Evolutionary conservation across 2,888 invertebrate genomes (phyloP).

Genomic region (Arrhopalites spinosus): DNA sequence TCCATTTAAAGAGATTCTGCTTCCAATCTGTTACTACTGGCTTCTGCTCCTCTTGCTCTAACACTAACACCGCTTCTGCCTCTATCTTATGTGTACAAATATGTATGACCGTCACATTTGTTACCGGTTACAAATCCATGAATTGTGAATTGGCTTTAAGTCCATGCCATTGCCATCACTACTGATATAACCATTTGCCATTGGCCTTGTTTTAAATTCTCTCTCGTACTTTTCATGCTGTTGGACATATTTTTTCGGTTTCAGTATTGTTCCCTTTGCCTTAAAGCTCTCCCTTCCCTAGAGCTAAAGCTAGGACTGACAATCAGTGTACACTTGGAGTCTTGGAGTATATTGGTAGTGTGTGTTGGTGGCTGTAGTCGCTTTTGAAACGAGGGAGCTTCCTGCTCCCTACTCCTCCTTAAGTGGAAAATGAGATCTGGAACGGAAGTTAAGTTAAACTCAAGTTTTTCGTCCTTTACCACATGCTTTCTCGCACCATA

Average conservation of each 20-base stretch:
- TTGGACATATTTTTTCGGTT: slow-evolving; percentile 32
- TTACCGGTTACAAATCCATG: not conserved
- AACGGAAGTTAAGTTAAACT: slow-evolving; percentile 41
- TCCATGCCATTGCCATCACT: not conserved
- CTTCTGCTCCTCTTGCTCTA: not conserved
- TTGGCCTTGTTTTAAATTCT: no score
- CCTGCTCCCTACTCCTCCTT: slow-evolving; percentile 35
- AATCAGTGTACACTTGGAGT: no score
- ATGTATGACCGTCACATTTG: no score
- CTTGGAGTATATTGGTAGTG: not conserved
- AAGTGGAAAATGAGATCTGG: slow-evolving; percentile 38
- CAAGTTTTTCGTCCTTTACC: slow-evolving; percentile 35
- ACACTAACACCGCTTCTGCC: not conserved
- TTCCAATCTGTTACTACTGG: slow-evolving; percentile 22
- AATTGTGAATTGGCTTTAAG: not conserved
- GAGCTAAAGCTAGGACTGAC: no score
- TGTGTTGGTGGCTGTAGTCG: not conserved
- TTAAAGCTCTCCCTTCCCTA: no score
- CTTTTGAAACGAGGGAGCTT: slow-evolving; percentile 19
- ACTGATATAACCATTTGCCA: not conserved
- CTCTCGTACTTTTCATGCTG: not conserved
- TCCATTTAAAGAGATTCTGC: slow-evolving; percentile 18
- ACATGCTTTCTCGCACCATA: slow-evolving; percentile 40
- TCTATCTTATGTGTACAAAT: no score
- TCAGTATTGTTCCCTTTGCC: slow-evolving; percentile 7